phyloP scores from a whole-genome alignment of 2,797 vertebrate species.

The Pelochelys cantorii region DNA sequence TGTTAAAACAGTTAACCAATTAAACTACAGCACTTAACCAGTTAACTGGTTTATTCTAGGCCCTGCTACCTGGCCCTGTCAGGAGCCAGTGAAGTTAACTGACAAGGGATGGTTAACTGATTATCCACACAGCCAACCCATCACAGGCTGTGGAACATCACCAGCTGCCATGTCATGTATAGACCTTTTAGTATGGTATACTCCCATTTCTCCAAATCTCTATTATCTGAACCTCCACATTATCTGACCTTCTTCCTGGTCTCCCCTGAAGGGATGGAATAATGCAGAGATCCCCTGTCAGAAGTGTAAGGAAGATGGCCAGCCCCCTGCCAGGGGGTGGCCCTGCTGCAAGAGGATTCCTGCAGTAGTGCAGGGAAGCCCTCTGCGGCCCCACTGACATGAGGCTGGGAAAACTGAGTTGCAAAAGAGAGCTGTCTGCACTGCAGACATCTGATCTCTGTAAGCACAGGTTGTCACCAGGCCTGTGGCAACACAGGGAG shows the following conservation, averaged over 20 bases:
- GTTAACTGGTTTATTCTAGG: too few species aligned
- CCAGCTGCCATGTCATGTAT: rapidly evolving
- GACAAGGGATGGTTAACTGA: too few species aligned
- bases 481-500: background rate
- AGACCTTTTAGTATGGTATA: rapidly evolving
- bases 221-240: too few species aligned
- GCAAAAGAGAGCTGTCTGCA: background rate
- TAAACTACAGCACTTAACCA: too few species aligned
- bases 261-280: background rate
- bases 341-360: background rate
- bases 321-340: background rate
- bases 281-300: background rate
- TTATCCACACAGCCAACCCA: background rate
- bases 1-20: too few species aligned
- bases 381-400: background rate
- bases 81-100: too few species aligned
- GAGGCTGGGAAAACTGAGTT: background rate
- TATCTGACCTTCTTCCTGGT: background rate
- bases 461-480: background rate
- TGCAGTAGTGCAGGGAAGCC: background rate
- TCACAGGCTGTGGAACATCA: rapidly evolving
- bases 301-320: background rate
- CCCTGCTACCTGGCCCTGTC: too few species aligned
- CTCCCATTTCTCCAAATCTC: background rate
- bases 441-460: background rate